Conservation (phyloP, 2,113 vertebrate species). For the Podilymbus podiceps region DNA sequence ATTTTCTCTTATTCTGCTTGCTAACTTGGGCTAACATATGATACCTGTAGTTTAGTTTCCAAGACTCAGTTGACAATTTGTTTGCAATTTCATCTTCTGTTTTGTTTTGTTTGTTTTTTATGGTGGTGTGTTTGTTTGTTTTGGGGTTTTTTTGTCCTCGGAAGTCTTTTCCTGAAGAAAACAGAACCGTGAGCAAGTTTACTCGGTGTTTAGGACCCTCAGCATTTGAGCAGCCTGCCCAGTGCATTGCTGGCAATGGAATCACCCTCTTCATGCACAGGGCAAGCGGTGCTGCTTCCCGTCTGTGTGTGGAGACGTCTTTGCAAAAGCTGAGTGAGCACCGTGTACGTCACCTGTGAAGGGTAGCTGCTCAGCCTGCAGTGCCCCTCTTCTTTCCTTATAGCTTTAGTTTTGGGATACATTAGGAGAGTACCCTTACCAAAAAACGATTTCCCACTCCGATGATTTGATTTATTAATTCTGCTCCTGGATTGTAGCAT, state of each 20-base stretch:
- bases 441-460: background rate
- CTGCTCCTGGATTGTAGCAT: background rate
- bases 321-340: background rate
- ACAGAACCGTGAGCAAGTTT: background rate
- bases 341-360: background rate
- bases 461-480: background rate
- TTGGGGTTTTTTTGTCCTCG: background rate
- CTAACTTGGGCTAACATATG: too few species aligned
- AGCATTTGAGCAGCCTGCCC: background rate
- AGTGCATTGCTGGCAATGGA: background rate
- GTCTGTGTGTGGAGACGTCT: fast-evolving
- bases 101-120: too few species aligned
- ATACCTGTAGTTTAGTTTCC: background rate
- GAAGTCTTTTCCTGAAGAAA: background rate
- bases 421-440: background rate
- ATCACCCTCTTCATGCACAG: background rate
- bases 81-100: background rate
- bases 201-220: background rate
- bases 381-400: background rate
- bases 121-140: background rate
- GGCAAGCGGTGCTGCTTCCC: background rate
- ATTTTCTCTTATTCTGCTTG: background rate
- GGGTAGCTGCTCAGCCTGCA: background rate
- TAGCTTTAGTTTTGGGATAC: background rate
- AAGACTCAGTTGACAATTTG: background rate